phyloP scores from a whole-genome alignment of 2,888 invertebrate genomes.

The Leuctra nigra region DNA sequence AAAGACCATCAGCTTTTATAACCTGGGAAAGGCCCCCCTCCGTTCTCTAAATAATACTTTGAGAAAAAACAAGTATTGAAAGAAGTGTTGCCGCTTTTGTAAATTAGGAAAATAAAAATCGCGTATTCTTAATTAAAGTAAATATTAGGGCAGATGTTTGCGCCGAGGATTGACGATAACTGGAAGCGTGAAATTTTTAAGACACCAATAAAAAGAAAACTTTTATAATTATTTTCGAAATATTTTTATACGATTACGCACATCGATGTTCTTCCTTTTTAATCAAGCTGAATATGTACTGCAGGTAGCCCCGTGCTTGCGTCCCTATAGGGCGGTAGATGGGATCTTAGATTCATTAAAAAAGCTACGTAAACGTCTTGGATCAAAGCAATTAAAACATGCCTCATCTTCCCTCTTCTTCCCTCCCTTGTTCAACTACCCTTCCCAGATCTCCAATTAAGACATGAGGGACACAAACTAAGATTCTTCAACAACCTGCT shows the following conservation, averaged over 20 bases:
- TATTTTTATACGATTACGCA: conserved; percentile 16
- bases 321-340: neutral
- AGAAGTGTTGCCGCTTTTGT: neutral
- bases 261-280: conserved; percentile 18
- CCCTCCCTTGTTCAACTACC: conserved; percentile 5
- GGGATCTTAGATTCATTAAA: conserved; percentile 25
- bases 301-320: conserved; percentile 17
- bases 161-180: neutral
- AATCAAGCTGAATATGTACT: conserved; percentile 23
- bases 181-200: conserved; percentile 5
- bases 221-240: conserved; percentile 2
- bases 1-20: conserved; percentile 14
- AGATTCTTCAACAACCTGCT: conserved; percentile 8
- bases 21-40: conserved; percentile 3
- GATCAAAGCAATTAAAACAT: conserved; percentile 26
- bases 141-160: conserved; percentile 15
- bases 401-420: conserved; percentile 15
- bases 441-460: conserved; percentile 17
- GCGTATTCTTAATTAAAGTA: conserved; percentile 15
- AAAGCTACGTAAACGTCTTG: conserved; percentile 15
- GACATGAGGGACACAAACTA: conserved; percentile 15
- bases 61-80: conserved; percentile 4
- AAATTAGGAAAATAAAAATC: neutral
- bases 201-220: neutral
- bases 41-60: neutral